phyloP scores from a whole-genome alignment of 2,797 vertebrate species.

The Sus cebifrons region DNA sequence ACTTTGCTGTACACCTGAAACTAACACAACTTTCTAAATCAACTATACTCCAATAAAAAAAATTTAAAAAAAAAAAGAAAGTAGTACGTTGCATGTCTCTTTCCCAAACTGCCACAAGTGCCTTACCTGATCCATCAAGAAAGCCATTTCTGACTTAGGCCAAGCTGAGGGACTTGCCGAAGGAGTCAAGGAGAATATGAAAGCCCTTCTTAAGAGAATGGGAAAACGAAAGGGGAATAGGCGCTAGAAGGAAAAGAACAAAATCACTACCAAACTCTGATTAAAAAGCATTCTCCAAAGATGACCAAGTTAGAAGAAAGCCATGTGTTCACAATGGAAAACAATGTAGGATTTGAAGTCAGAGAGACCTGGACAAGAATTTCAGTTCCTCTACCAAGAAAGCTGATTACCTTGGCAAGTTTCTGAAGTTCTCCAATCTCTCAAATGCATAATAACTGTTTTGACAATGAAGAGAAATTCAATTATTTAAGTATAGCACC shows the following conservation, averaged over 20 bases:
- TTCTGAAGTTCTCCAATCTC: conserved; percentile 25
- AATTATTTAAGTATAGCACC: background rate
- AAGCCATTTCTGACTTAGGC: background rate
- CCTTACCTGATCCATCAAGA: background rate
- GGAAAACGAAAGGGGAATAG: background rate
- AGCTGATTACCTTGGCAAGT: background rate
- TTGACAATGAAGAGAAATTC: background rate
- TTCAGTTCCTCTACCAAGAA: background rate
- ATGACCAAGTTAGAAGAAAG: background rate
- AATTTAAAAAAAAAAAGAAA: no score
- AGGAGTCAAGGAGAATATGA: background rate
- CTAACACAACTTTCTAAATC: no score
- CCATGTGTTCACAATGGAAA: background rate
- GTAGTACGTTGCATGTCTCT: background rate
- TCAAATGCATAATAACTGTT: background rate
- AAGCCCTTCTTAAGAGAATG: background rate
- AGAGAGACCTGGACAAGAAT: background rate
- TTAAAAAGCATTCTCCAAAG: conserved; percentile 20
- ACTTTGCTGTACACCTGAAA: no score
- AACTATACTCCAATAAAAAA: no score
- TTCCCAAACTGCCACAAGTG: background rate
- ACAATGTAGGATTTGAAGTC: background rate
- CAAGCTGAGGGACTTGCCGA: background rate
- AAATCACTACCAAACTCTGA: background rate
- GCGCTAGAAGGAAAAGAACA: background rate